Evolutionary conservation across 1,140 invertebrate species (phyloP).

Genomic region (Leptinotarsa texana): DNA sequence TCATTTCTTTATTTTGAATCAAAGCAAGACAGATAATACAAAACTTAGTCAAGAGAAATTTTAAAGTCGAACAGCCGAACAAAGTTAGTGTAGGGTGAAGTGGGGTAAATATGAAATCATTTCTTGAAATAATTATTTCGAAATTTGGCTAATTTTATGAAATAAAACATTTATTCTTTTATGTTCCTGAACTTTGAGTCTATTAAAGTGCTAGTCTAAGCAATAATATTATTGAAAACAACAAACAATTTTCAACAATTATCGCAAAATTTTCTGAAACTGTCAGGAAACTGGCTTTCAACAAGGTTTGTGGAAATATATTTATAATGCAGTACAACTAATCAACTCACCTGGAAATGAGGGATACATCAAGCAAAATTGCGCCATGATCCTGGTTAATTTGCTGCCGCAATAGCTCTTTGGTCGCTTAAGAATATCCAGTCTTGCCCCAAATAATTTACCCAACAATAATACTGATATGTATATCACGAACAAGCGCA

Average conservation of each 20-base stretch:
- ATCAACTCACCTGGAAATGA: not conserved
- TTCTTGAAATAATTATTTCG: too few relatives aligned
- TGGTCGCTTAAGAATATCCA: not conserved
- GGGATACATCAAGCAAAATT: conserved; percentile 14
- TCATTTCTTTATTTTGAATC: not conserved
- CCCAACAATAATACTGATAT: not conserved
- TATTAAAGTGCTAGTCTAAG: not conserved
- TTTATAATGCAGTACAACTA: not conserved
- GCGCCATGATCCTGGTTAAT: not conserved
- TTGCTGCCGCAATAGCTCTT: conserved; percentile 11
- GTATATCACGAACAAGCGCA: not conserved
- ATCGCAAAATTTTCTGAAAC: not conserved
- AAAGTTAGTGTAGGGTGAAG: too few relatives aligned
- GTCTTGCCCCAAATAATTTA: not conserved
- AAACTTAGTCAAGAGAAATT: too few relatives aligned
- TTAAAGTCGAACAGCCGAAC: too few relatives aligned
- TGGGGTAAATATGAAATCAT: too few relatives aligned
- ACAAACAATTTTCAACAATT: not conserved
- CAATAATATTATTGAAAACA: too few relatives aligned
- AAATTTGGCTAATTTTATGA: not conserved
- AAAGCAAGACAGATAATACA: not conserved
- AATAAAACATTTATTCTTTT: not conserved
- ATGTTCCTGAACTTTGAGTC: not conserved
- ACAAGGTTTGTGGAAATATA: not conserved
- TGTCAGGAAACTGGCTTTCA: not conserved